Percentiles rank a stretch among this genome's conserved stretches.
phyloP scores from a whole-genome alignment of 1,140 invertebrate species.

The Asobara japonica region DNA sequence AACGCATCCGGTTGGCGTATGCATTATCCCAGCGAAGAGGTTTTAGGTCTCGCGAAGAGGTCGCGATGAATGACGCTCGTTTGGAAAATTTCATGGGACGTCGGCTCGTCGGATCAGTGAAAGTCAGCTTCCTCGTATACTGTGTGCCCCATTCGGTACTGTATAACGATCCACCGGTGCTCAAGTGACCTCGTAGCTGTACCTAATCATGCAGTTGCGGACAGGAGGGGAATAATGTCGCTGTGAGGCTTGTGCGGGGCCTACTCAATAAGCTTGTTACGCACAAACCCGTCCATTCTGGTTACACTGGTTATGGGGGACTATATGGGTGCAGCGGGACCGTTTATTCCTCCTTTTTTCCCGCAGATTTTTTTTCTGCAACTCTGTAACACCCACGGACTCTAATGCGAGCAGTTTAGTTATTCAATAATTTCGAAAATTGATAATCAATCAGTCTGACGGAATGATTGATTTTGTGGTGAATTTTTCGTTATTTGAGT shows the following conservation, averaged over 20 bases:
- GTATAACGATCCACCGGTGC: too few species aligned
- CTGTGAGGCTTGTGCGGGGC: background rate
- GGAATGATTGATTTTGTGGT: background rate
- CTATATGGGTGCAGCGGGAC: conserved; percentile 3
- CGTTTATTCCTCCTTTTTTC: background rate
- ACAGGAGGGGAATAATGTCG: conserved; percentile 7
- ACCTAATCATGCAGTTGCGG: conserved; percentile 2
- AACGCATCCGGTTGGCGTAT: conserved; percentile 10
- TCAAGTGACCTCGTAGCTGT: conserved; percentile 8
- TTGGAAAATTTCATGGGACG: background rate
- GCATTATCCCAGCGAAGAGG: background rate
- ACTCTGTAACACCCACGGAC: background rate
- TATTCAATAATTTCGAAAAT: background rate
- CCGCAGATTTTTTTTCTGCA: background rate
- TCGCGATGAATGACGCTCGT: conserved; percentile 9
- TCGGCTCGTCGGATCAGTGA: conserved; percentile 11
- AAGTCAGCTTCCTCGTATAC: background rate
- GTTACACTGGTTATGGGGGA: conserved; percentile 3
- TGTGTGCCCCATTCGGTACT: background rate
- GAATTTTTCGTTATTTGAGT: background rate
- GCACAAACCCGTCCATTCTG: conserved; percentile 10
- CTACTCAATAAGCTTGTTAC: conserved; percentile 7
- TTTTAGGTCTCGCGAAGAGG: background rate
- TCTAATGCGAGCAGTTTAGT: background rate
- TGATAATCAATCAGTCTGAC: background rate